These are phyloP conservation scores for Platysternon megacephalum DNA, from an alignment of 2,113 vertebrate species.

Conservation along the genomic window DNA sequence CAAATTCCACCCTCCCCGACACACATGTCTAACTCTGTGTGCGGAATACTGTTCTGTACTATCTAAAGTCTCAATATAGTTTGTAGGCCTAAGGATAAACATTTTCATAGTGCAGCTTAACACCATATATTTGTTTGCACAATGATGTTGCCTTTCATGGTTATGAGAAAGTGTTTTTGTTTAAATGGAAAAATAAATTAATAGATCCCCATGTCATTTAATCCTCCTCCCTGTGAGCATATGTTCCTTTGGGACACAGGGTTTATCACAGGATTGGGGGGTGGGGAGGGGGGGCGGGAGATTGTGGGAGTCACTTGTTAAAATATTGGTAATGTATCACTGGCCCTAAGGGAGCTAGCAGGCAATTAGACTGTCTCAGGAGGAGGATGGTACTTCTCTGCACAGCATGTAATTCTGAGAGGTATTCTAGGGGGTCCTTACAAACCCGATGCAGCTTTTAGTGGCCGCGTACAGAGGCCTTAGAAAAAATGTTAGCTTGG, in stretches of 20 bases:
- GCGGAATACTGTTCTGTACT: neutral
- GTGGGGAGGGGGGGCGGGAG: no score
- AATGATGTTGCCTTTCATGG: neutral
- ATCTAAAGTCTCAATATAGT: neutral
- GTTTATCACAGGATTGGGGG: neutral
- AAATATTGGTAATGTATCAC: neutral
- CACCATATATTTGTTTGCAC: neutral
- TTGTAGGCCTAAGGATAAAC: neutral
- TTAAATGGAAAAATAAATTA: neutral
- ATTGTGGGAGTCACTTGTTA: neutral
- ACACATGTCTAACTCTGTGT: neutral
- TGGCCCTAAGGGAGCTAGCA: neutral
- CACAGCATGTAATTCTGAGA: neutral
- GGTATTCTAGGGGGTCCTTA: neutral
- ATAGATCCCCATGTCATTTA: neutral
- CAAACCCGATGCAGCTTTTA: neutral
- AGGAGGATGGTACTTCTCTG: neutral
- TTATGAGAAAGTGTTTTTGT: neutral
- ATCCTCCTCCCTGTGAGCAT: slow-evolving; percentile 1
- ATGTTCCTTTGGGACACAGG: neutral
- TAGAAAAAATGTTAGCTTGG: neutral
- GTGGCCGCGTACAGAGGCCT: neutral
- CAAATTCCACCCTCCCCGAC: neutral
- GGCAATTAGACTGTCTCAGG: neutral
- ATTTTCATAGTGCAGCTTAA: slow-evolving; percentile 5